Base-by-base conservation (phyloP, 1,140 invertebrate genomes). In the Procambarus virginalis region DNA sequence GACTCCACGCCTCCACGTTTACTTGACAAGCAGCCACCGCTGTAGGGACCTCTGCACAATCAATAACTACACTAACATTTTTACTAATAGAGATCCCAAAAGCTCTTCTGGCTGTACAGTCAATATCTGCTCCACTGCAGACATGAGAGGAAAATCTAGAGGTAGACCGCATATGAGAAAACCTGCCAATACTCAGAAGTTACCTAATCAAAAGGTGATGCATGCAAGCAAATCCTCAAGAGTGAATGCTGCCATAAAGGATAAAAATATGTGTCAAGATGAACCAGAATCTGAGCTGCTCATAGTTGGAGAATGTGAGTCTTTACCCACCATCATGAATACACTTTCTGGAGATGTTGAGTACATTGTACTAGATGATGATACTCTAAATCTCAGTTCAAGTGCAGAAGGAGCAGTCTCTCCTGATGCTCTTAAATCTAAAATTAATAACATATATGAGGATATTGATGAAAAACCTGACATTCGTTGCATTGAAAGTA, bases 1-100 rank as follows among this genome's bases (percentile, higher is more conserved):
- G 46, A 91, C 84, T 58, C 90, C 90, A 22, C 79, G 90, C 22
- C 90, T 91, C n/a, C 90, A 91, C 51, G 81, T 86, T 14, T 91
- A 91, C 75, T 51, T 91, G 14, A 78, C 58, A 12, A 68, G 45
- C 9, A 77, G 34, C 34, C 90, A 91, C 46, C 49, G 76, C 64
- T 91, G 90, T 51, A 68, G 81, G 60, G 80, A 64, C 3, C 17
- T 9, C 45, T 89, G 87, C 58, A 14, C 51, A 58, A 9, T 58
- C 45, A 75, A 9, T 34, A 75, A 8, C 5, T 5, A 20, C 9
- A 34, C 49, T 60, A 78, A 60, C 6, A 9, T 60, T 45, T 49
- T 78, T 34, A 49, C 22, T 34, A 60, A 79, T 5, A 51, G 9
- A 6, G 17, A 45, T 4, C 12, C 82, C 20, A 64, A 73, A 6